Conservation (phyloP, 64 coral and sea anemone species). For the Platygyra sinensis region DNA sequence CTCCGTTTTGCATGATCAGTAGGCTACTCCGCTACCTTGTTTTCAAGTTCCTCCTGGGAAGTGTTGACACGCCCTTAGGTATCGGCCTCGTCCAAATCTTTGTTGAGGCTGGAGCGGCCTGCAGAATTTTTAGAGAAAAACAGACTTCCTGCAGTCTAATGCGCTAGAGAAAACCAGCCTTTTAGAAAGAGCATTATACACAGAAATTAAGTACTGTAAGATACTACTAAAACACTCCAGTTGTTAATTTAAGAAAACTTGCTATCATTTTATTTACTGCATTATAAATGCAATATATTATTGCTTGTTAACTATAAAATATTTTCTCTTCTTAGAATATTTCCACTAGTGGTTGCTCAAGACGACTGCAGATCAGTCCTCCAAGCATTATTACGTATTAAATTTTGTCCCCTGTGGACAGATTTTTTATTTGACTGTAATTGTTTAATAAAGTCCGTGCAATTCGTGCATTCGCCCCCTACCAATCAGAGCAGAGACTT, state of each 20-base stretch:
- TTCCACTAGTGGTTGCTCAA: neutral
- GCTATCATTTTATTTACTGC: neutral
- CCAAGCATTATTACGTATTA: neutral
- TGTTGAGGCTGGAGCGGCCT: no score
- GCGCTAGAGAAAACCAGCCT: no score
- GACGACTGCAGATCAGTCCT: neutral
- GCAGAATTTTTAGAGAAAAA: no score
- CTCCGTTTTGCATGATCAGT: no score
- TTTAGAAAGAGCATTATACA: no score
- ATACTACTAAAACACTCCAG: no score
- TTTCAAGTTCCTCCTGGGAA: no score
- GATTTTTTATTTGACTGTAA: neutral
- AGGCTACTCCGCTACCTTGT: no score
- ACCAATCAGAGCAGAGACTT: neutral
- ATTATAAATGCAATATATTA: constrained; percentile 8
- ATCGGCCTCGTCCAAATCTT: no score
- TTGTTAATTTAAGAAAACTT: neutral
- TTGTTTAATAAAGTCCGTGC: neutral
- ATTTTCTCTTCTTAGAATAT: constrained; percentile 9
- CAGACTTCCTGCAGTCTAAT: no score
- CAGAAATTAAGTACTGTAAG: no score
- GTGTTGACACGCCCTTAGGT: no score
- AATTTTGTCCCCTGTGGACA: neutral
- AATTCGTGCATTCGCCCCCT: neutral
- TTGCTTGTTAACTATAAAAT: neutral